These are phyloP conservation scores for Drosophila acutilabella DNA, from an alignment of 2,888 invertebrate genomes.

Conservation along the genomic window DNA sequence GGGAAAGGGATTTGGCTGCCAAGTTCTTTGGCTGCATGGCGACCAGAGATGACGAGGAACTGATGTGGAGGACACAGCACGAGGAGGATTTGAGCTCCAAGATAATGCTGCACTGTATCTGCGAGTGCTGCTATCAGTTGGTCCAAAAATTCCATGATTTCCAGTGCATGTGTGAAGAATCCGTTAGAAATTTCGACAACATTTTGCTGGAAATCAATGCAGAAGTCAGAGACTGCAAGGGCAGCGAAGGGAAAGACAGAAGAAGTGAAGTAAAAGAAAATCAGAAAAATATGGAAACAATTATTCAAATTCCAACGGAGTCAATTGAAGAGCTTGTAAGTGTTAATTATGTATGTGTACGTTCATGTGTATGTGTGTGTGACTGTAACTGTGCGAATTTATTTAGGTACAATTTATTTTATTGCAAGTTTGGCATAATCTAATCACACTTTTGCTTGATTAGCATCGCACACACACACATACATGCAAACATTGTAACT, in stretches of 20 bases:
- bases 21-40: constrained; percentile 65
- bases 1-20: constrained; percentile 61
- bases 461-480: constrained; percentile 17
- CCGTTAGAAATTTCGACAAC: constrained; percentile 64
- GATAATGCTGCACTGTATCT: constrained; percentile 70
- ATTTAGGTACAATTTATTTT: constrained; percentile 2
- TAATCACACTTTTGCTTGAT: constrained; percentile 44
- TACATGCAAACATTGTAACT: constrained; percentile 14
- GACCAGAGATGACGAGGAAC: constrained; percentile 1
- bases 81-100: constrained; percentile 42
- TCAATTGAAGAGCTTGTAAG: constrained; percentile 64
- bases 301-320: constrained; percentile 17
- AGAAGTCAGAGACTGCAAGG: not conserved
- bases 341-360: constrained; percentile 14
- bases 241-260: not conserved
- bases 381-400: not conserved
- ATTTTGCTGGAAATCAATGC: constrained; percentile 48
- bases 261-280: not conserved
- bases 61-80: constrained; percentile 3
- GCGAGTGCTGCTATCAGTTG: constrained; percentile 71
- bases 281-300: not conserved
- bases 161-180: constrained; percentile 77
- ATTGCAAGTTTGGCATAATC: constrained; percentile 41
- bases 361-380: not conserved
- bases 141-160: constrained; percentile 75